Percentiles rank a stretch among this genome's conserved stretches.
phyloP scores from a whole-genome alignment of 2,888 invertebrate genomes.

The Hemicrepidius hirtus region DNA sequence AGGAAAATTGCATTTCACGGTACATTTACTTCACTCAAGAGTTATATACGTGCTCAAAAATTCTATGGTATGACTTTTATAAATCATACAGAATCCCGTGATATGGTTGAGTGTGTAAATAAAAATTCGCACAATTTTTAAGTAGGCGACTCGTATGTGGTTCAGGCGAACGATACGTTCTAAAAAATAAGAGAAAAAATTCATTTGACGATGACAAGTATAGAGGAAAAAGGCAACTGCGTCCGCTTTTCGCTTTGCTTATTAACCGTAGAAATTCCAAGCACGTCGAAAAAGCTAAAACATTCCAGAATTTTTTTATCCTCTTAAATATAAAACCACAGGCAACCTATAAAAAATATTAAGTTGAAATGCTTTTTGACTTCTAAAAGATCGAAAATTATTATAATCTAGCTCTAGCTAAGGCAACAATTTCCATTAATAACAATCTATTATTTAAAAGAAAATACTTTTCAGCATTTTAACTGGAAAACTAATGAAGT shows the following conservation, averaged over 20 bases:
- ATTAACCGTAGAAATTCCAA: slow-evolving; percentile 25
- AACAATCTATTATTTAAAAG: too few species aligned
- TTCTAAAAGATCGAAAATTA: not conserved
- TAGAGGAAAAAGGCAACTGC: slow-evolving; percentile 21
- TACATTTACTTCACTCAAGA: slow-evolving; percentile 15
- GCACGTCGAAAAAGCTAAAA: slow-evolving; percentile 24
- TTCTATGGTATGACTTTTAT: not conserved
- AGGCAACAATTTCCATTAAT: too few species aligned
- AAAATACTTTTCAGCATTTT: too few species aligned
- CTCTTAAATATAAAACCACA: slow-evolving; percentile 19
- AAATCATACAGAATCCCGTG: slow-evolving; percentile 10
- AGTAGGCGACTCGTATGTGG: slow-evolving; percentile 6
- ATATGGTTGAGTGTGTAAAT: not conserved
- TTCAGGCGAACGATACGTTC: not conserved
- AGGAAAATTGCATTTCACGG: slow-evolving; percentile 26
- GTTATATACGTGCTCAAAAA: slow-evolving; percentile 11
- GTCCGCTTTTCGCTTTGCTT: slow-evolving; percentile 15
- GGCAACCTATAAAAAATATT: slow-evolving; percentile 8
- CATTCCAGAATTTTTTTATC: slow-evolving; percentile 18
- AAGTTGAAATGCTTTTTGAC: slow-evolving; percentile 4
- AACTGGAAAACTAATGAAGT: too few species aligned
- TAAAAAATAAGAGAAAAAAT: slow-evolving; percentile 10
- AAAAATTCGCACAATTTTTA: not conserved
- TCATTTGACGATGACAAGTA: slow-evolving; percentile 20
- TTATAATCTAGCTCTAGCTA: too few species aligned